Conservation (phyloP, 2,888 invertebrate genomes). For the Exocentrus adspersus region DNA sequence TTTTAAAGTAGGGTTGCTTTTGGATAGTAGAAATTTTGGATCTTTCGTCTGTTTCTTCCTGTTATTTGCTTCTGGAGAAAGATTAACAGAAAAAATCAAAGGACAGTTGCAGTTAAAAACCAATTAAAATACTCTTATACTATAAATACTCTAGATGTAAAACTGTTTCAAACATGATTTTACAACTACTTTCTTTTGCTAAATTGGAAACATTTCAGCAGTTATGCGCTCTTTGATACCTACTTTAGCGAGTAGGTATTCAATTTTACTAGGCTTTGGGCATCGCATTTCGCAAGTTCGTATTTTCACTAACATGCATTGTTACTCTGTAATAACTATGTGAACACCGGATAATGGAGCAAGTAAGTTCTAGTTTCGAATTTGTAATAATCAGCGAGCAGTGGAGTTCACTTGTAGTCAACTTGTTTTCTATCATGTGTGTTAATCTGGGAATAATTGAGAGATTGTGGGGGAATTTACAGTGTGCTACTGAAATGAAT, state of each 20-base stretch:
- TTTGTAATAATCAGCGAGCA: not conserved
- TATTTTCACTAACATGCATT: not conserved
- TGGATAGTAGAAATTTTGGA: too few relatives aligned
- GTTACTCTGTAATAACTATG: not conserved
- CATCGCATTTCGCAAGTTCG: not conserved
- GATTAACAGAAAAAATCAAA: too few relatives aligned
- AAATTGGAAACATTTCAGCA: not conserved
- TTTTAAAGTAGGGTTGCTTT: too few relatives aligned
- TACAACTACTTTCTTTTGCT: too few relatives aligned
- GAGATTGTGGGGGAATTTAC: too few relatives aligned
- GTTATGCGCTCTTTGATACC: not conserved
- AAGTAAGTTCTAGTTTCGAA: not conserved
- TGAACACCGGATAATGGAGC: not conserved
- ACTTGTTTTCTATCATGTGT: not conserved
- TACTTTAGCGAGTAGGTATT: not conserved
- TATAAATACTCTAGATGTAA: too few relatives aligned
- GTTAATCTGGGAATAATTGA: not conserved
- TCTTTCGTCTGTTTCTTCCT: too few relatives aligned
- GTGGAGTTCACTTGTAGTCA: not conserved
- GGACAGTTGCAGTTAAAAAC: too few relatives aligned
- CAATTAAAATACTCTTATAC: too few relatives aligned
- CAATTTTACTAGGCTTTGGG: conserved; percentile 3
- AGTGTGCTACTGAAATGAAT: too few relatives aligned
- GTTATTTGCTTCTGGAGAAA: too few relatives aligned
- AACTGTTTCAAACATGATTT: too few relatives aligned